phyloP scores from a whole-genome alignment of 2,113 vertebrate species.

The Hystrix brachyura region DNA sequence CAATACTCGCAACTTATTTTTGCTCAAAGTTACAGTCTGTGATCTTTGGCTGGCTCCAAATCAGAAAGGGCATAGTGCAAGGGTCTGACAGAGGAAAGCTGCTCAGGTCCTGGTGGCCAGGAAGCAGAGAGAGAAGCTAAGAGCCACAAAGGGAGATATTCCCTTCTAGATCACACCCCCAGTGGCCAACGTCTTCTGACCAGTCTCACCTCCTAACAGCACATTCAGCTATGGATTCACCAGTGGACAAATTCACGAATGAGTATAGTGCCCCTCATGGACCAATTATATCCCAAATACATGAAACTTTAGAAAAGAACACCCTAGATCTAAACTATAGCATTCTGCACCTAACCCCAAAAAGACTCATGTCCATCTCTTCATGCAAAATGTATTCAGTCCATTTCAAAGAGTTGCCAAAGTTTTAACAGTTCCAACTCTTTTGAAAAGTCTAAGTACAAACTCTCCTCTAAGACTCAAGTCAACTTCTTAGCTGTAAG shows the following conservation, averaged over 20 bases:
- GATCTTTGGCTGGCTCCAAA: too few species aligned
- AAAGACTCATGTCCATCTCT: not conserved
- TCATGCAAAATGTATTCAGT: not conserved
- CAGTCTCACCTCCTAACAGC: not conserved
- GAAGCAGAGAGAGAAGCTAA: not conserved
- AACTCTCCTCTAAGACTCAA: not conserved
- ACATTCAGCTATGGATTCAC: not conserved
- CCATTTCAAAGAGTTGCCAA: not conserved
- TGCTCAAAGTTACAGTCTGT: too few species aligned
- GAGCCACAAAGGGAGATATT: not conserved
- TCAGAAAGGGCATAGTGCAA: too few species aligned
- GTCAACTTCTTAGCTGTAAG: not conserved
- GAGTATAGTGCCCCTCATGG: not conserved
- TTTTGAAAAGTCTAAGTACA: not conserved
- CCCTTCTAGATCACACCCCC: not conserved
- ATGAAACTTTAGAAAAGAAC: not conserved
- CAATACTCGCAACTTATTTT: too few species aligned
- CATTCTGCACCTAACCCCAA: not conserved
- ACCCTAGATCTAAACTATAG: not conserved
- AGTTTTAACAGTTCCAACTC: not conserved
- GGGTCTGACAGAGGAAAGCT: too few species aligned
- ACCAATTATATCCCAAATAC: not conserved
- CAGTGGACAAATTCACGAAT: not conserved
- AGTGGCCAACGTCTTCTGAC: not conserved
- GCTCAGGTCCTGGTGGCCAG: not conserved